Percentiles rank a stretch among this genome's conserved stretches.
phyloP scores from a whole-genome alignment of 23 tunicate genomes.

The Halocynthia aurantium region DNA sequence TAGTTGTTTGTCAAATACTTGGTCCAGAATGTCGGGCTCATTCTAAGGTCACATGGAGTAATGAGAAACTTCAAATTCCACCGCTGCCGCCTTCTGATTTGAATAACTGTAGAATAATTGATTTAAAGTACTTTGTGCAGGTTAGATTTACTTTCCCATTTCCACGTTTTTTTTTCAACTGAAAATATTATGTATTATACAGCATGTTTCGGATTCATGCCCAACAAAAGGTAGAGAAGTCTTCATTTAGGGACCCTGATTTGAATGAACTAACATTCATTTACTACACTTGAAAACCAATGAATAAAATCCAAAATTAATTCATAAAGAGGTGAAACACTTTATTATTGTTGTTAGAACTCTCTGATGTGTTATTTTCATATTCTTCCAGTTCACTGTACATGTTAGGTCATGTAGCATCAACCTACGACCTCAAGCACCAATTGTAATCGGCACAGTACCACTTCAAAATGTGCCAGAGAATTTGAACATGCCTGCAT shows the following conservation, averaged over 20 bases:
- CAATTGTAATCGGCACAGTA: constrained; percentile 5
- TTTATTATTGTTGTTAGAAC: neutral
- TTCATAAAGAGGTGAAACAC: neutral
- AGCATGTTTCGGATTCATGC: too few species aligned
- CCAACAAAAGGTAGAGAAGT: too few species aligned
- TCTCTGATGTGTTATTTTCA: neutral
- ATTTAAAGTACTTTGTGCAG: neutral
- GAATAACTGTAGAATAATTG: constrained; percentile 4
- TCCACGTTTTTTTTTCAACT: neutral
- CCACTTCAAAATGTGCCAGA: constrained; percentile 3
- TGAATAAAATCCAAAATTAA: too few species aligned
- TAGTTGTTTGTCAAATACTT: neutral
- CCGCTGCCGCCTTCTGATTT: constrained; percentile 2
- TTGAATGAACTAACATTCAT: too few species aligned
- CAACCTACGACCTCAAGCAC: neutral
- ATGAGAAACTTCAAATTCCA: neutral
- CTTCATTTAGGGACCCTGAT: too few species aligned
- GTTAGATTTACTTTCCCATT: neutral
- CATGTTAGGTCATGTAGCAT: neutral
- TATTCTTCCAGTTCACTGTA: constrained; percentile 3
- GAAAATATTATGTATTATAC: too few species aligned
- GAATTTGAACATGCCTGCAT: neutral
- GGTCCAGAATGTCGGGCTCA: constrained; percentile 6
- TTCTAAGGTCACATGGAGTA: constrained; percentile 1
- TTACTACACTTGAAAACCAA: too few species aligned